Base-by-base conservation (phyloP, 2,113 vertebrate species). In the Sterna hirundo region DNA sequence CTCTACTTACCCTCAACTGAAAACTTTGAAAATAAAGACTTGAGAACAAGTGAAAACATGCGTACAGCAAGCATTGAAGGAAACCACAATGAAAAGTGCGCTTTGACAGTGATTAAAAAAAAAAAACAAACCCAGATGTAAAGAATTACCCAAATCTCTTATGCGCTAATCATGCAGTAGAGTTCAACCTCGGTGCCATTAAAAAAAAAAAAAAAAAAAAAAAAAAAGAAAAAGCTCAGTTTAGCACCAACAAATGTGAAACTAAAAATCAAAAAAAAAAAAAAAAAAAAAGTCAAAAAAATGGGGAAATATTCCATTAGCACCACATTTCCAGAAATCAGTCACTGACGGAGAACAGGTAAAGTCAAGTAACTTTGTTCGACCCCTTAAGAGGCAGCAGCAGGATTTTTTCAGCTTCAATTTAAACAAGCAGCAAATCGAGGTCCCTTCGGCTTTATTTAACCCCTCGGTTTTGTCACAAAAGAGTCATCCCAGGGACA, bases 1-100 rank as follows among this genome's bases (percentile, higher is more conserved):
- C 96, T 85, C 76, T 95, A 94, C 97, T 96, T 94, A 97, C 80
- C 91, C 93, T 94, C 82, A 93, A 96, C 34, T 52, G 69, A 93
- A 96, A 91, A 95, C 86, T 49, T 86, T 75, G 71, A 93, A 96
- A 83, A 96, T 61, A 94, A 93, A 95, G 69, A 71, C 91, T 86
- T 51, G 66, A 72, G 55, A 93, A 82, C 21, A 65, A 70, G 79
- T 72, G 91, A 94, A 94, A 90, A 94, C 86, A 82, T 19, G 65
- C 36, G 55, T 18, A 72, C 36, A 64, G 72, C 38, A 58, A 90
- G 84, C 44, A 71, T 26, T 30, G 76, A 88, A 68, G 85, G 64
- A 81, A 81, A 93, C 58, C 44, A 80, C 38, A n/a, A 46, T 10
- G 27, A 47, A 49, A 61, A 58, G 58, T 61, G 60, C 23, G 79